Base-by-base conservation (phyloP, 1,140 invertebrate species). In the Leptinotarsa undecemlineata region DNA sequence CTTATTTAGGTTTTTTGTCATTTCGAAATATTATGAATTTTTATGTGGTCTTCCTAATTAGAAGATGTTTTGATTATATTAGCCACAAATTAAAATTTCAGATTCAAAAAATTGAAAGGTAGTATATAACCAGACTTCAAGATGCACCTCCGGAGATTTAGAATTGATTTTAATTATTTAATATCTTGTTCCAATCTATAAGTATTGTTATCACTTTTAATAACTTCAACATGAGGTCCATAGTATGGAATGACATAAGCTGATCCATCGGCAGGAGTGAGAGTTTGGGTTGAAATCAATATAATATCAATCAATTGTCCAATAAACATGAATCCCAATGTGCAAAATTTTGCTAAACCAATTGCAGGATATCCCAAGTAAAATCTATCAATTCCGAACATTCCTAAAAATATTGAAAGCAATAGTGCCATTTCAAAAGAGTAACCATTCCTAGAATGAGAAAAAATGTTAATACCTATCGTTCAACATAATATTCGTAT, bases 351-450 rank as follows among this genome's bases (percentile, higher is more conserved):
- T 8, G 98, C 89, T 64, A 99, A 86, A 2, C 97, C 97, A 76
- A 99, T 91, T 21, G 96, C 97, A 67, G 96, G 95, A 86, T 99
- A 99, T 19, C 98, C 98, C 3, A 99, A 87, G 84, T 99, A 99
- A 86, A 99, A 98, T 76, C 98, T 88, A 85, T 99, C 98, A 17
- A 95, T 90, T n/a, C 98, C 98, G 88, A 99, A 97, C 94, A 98
- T 97, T 33, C 97, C 97, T 63, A 96, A 86, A 82, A 99, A 99
- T 63, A 99, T 93, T 2, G 97, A 99, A 0, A 99, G 87, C 17
- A 99, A 84, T 67, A 99, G 85, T 0, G 97, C 92, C 63, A 94
- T 96, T 85, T 98, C 95, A 86, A 97, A 94, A 1, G 93, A 94
- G 84, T 97, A 96, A 67, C 96, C 96, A 90, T 97, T 98, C 67